Conservation (phyloP, 2,888 invertebrate species). For the Sthenelais limicola region DNA sequence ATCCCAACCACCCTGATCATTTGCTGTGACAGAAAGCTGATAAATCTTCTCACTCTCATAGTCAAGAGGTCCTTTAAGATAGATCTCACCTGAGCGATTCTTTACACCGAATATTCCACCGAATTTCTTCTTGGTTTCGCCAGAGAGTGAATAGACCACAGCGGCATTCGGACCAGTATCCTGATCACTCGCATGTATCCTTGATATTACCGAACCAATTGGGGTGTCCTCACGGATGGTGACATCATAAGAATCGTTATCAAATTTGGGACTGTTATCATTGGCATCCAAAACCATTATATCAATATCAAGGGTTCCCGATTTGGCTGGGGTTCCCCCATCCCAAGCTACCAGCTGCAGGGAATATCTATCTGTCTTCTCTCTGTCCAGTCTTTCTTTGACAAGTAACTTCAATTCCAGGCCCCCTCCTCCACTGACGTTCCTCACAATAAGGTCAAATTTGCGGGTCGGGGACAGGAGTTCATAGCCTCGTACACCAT, state of each 20-base stretch:
- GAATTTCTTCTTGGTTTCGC: not conserved
- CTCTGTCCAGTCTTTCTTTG: conserved; percentile 15
- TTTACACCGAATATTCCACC: conserved; percentile 22
- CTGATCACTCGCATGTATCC: conserved; percentile 19
- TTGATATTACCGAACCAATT: not conserved
- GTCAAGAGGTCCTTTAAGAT: conserved; percentile 6
- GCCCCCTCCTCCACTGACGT: not conserved
- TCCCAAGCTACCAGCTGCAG: conserved; percentile 22
- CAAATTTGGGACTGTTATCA: conserved; percentile 29
- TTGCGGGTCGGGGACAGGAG: conserved; percentile 4
- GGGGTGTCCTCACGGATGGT: conserved; percentile 8
- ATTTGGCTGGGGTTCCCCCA: conserved; percentile 10
- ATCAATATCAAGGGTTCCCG: conserved; percentile 27
- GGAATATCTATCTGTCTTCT: conserved; percentile 8
- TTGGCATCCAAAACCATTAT: conserved; percentile 28
- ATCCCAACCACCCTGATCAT: conserved; percentile 24
- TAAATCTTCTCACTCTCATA: conserved; percentile 13
- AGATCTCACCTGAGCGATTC: conserved; percentile 9
- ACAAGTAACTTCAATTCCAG: not conserved
- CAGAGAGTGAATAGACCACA: conserved; percentile 8
- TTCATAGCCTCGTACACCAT: conserved; percentile 27
- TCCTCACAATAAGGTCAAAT: conserved; percentile 25
- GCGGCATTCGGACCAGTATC: conserved; percentile 27
- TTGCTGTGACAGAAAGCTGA: conserved; percentile 8
- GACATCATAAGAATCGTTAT: conserved; percentile 15